Percentiles rank a stretch among this genome's conserved stretches.
Evolutionary conservation across 2,888 invertebrate genomes (phyloP).

Genomic region (Theodoxus fluviatilis): DNA sequence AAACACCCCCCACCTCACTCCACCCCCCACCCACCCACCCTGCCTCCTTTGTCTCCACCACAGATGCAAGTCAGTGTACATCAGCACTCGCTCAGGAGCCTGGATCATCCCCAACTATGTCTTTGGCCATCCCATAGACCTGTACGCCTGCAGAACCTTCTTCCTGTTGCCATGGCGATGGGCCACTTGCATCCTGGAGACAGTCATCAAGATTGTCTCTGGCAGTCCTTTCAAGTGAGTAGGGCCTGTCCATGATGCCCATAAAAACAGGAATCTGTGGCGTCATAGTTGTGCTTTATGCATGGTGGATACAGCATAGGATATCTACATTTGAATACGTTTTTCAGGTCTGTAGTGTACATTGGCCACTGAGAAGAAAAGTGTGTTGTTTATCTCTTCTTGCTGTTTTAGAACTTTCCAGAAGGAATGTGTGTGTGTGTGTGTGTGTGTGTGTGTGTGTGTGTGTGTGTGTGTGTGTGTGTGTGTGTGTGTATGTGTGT

Average conservation of each 20-base stretch:
- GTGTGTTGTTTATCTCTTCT: too few species aligned
- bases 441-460: too few species aligned
- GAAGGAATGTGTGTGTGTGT: not conserved
- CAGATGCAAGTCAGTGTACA: slow-evolving; percentile 56
- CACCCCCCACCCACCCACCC: too few species aligned
- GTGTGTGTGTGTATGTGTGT: not conserved
- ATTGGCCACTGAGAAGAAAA: too few species aligned
- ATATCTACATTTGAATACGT: not conserved
- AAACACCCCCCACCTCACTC: too few species aligned
- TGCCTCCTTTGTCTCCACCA: slow-evolving; percentile 18
- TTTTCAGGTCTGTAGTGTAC: not conserved
- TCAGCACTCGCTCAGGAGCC: slow-evolving; percentile 61
- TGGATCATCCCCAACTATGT: slow-evolving; percentile 63
- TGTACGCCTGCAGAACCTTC: slow-evolving; percentile 56
- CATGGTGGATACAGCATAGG: not conserved
- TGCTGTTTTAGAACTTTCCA: not conserved
- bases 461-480: not conserved
- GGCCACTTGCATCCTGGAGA: slow-evolving; percentile 49
- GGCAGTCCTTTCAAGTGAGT: slow-evolving; percentile 54
- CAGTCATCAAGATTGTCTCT: slow-evolving; percentile 44
- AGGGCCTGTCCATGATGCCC: too few species aligned
- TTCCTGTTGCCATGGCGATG: slow-evolving; percentile 52
- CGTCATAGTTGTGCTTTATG: not conserved
- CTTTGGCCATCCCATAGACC: slow-evolving; percentile 54
- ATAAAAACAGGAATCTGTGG: too few species aligned